Base-by-base conservation (phyloP, 2,113 vertebrate genomes). In the Blennius ocellaris region DNA sequence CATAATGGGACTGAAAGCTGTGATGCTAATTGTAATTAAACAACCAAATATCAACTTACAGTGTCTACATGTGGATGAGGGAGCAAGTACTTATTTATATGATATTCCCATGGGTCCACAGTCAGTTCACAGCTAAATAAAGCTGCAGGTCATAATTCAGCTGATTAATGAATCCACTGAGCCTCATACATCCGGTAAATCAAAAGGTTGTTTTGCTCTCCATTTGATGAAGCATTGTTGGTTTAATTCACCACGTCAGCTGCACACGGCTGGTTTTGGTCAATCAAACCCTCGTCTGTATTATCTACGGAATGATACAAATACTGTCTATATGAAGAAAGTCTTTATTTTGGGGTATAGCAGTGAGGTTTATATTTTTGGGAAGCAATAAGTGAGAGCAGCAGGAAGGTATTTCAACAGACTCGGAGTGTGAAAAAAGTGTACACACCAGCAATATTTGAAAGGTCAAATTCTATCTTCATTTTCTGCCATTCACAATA, bases 111-210 rank as follows among this genome's bases (percentile, higher is more conserved):
- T 11, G 69, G 68, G 74, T 63, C 57, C 60, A 63, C 16, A 56
- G 49, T 77, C 45, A 44, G 69, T 76, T 76, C 80, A 75, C 75
- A 78, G 70, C 68, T 82, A 79, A 87, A 87, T 78, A 82, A 82
- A 80, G 73, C 67, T 6, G 55, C 55, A 5, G 76, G 69, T 82
- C 83, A 74, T 17, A 44, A 56, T 52, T 75, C 48, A 11, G 64
- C 58, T 66, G 57, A 63, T 68, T n/a, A 49, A 66, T 41, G 52
- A 77, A 61, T 84, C 78, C 76, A 48, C 43, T 53, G 75, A 65
- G 72, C 78, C 41, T 59, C 43, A 21, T 21, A 61, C 51, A 74
- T 74, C 61, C 75, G 69, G 40, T 64, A 62, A 65, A 61, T 72
- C 39, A 65, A 73, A 75, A 44, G 6, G 17, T 10, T 39, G 50